A percentile compares a stretch with the other conserved stretches of the same genome.
Conservation (phyloP, 2,888 invertebrate species). For the Phasia obesa region DNA sequence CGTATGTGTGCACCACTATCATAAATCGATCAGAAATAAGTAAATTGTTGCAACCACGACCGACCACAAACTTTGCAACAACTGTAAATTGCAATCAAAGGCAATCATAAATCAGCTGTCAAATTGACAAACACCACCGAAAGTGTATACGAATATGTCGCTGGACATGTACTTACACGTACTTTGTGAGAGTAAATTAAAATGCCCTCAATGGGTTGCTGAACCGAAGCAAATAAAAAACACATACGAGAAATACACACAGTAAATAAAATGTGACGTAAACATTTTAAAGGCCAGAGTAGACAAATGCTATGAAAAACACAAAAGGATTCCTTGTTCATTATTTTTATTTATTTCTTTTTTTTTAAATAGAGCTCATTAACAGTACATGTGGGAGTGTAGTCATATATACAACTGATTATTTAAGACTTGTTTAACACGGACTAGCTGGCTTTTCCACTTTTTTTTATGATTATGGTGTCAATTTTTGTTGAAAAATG, state of each 20-base stretch:
- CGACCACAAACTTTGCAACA: conserved; percentile 54
- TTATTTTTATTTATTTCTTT: conserved; percentile 17
- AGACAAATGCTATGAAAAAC: conserved; percentile 26
- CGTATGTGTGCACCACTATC: conserved; percentile 50
- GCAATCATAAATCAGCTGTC: conserved; percentile 75
- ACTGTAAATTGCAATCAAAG: conserved; percentile 74
- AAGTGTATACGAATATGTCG: conserved; percentile 34
- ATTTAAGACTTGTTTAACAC: conserved; percentile 38
- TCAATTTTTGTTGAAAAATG: conserved; percentile 37
- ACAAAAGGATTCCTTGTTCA: conserved; percentile 47
- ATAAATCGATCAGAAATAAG: conserved; percentile 56
- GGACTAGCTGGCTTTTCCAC: neutral
- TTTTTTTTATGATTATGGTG: conserved; percentile 25
- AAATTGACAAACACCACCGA: conserved; percentile 72
- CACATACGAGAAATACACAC: conserved; percentile 51
- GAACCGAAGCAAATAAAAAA: neutral
- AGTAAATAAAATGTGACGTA: conserved; percentile 73
- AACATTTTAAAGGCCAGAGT: conserved; percentile 69
- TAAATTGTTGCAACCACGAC: conserved; percentile 53
- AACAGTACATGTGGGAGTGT: conserved; percentile 53
- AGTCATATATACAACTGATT: conserved; percentile 45
- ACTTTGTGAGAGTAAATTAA: neutral
- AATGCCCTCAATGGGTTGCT: conserved; percentile 23
- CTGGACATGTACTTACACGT: conserved; percentile 9
- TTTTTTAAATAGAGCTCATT: conserved; percentile 41